Conservation (phyloP, 1,140 invertebrate genomes). For the Plectrocnemia conspersa region DNA sequence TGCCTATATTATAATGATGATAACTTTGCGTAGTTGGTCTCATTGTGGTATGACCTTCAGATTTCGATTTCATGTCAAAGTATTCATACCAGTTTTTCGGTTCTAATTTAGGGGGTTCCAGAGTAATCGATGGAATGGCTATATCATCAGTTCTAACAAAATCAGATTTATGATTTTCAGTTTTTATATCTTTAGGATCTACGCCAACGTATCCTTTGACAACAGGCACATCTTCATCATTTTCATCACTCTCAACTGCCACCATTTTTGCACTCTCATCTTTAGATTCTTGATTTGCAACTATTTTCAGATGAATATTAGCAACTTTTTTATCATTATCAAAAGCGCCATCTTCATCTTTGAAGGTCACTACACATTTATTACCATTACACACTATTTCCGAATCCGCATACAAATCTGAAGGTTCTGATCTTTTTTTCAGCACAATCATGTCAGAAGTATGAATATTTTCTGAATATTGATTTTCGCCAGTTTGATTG, state of each 20-base stretch:
- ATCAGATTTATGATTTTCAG: conserved; percentile 4
- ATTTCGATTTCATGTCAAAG: conserved; percentile 10
- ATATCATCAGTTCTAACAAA: neutral
- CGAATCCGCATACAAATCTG: conserved; percentile 1
- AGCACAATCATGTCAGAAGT: neutral
- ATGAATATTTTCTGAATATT: neutral
- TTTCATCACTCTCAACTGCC: conserved; percentile 11
- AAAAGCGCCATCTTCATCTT: conserved; percentile 7
- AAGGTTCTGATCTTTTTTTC: no score
- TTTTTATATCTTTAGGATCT: conserved; percentile 25
- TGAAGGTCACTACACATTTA: conserved; percentile 15
- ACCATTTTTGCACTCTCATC: conserved; percentile 23
- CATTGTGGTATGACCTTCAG: neutral
- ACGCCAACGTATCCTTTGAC: conserved; percentile 34
- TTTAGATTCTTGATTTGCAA: conserved; percentile 30
- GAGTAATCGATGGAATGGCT: conserved; percentile 8
- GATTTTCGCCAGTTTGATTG: neutral
- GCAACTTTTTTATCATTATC: conserved; percentile 1
- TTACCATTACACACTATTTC: conserved; percentile 16
- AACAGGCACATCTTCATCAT: conserved; percentile 36
- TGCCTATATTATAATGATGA: conserved; percentile 7
- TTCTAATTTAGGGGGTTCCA: conserved; percentile 15
- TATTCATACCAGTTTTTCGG: conserved; percentile 27
- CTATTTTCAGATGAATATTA: conserved; percentile 37
- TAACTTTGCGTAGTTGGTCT: neutral